Evolutionary conservation across 2,113 vertebrate genomes (phyloP).

Genomic region (Oncorhynchus clarkii): DNA sequence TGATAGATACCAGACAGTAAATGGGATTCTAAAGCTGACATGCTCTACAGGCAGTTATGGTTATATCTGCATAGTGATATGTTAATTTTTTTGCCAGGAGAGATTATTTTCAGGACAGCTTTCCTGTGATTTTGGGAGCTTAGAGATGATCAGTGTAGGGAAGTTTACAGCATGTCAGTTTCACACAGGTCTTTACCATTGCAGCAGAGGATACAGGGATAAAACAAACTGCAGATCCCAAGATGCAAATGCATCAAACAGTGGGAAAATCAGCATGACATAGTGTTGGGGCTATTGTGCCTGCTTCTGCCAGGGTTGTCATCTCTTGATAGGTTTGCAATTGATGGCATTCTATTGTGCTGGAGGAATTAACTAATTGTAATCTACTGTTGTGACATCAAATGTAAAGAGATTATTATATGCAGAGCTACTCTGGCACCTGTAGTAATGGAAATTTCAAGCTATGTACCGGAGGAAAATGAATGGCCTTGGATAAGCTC

Average conservation of each 20-base stretch:
- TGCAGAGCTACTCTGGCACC: not conserved
- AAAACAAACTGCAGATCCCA: constrained; percentile 26
- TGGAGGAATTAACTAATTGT: constrained; percentile 1
- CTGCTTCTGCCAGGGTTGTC: constrained; percentile 2
- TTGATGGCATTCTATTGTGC: constrained; percentile 1
- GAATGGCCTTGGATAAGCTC: constrained; percentile 34
- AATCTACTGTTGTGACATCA: constrained; percentile 19
- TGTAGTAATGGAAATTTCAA: constrained; percentile 26
- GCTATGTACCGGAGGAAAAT: constrained; percentile 33
- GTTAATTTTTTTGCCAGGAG: not conserved
- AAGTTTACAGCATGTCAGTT: not conserved
- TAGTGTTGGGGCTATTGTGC: not conserved
- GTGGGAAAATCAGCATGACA: constrained; percentile 7
- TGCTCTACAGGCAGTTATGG: not conserved
- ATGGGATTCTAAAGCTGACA: too few species aligned
- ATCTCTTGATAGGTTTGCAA: constrained; percentile 3
- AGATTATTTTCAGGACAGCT: not conserved
- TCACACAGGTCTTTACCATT: constrained; percentile 1
- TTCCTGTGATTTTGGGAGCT: not conserved
- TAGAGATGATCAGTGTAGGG: not conserved
- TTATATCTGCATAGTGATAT: too few species aligned
- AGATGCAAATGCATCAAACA: constrained; percentile 9
- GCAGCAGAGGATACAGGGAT: constrained; percentile 25
- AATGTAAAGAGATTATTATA: constrained; percentile 27
- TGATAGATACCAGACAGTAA: too few species aligned